Evolutionary conservation across 1,140 invertebrate genomes (phyloP), one percentile per base, ranked within the genome.

Genomic region (Wiebesia pumilae): DNA sequence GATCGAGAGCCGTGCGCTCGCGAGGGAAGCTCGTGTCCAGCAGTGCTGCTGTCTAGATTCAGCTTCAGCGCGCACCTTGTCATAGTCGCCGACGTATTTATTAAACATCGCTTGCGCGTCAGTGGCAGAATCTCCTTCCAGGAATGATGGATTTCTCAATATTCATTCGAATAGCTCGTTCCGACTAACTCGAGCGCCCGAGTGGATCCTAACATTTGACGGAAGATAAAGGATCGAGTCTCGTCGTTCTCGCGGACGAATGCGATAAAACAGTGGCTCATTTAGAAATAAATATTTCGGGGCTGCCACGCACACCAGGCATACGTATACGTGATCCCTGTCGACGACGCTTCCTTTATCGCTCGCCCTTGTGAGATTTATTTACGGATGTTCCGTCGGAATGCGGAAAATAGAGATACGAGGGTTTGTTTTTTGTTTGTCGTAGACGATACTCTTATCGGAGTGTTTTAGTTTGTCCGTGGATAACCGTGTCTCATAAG

Each of bases 41-140:
- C 43, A 47, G 43, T 47, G 43, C 4, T 12, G 43, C 12, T 7
- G 30, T 3, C 33, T 16, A 2, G 30, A 10, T 10, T 14, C 67
- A 30, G 12, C 47, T 27, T 47, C 73, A 43, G 35, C 27, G 51
- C 27, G 35, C 27, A 30, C 27, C 10, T 2, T 40, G 30, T 27
- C 65, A 51, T 1, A 19, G 2, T 33, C 19, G 47, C 16, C 77
- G 47, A 47, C 43, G 40, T 62, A 62, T 62, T 62, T 62, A 62
- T 62, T 62, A 62, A 62, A 27, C 58, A 62, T 35, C 86, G 78
- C 77, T 54, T 51, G 81, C 81, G 75, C 92, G 91, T 93, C 92
- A 93, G 91, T 92, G 91, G 88, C 92, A 93, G 91, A 86, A 88
- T 88, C 91, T 92, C 92, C 91, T 92, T 92, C 91, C 92, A 86